Conservation (phyloP, 2,113 vertebrate species). For the Athene cunicularia region DNA sequence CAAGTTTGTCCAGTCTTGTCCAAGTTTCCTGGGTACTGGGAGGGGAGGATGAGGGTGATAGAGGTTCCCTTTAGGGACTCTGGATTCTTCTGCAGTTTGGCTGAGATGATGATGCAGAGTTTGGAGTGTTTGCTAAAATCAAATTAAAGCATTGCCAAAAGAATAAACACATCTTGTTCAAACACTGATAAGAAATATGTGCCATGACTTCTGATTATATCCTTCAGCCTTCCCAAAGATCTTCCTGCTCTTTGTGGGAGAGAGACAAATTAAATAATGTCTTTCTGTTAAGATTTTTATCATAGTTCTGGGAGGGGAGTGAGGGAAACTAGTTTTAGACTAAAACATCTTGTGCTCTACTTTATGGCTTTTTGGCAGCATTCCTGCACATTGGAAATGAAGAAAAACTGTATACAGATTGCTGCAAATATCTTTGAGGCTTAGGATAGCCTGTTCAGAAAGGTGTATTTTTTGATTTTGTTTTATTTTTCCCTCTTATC, state of each 20-base stretch:
- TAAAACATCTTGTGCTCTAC: background rate
- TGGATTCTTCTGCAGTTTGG: background rate
- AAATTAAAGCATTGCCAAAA: conserved; percentile 12
- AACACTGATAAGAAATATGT: conserved; percentile 33
- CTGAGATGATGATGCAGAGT: background rate
- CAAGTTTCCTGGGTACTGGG: background rate
- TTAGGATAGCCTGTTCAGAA: background rate
- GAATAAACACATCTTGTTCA: conserved; percentile 7
- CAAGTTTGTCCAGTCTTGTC: background rate
- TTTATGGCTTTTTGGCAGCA: background rate
- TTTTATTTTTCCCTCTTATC: background rate
- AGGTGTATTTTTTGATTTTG: background rate
- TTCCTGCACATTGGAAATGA: background rate
- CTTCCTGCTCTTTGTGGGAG: conserved; percentile 5
- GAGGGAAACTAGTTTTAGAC: background rate
- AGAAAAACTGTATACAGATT: background rate
- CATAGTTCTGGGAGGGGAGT: background rate
- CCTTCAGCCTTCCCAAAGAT: background rate
- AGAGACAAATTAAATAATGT: background rate
- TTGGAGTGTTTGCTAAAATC: conserved; percentile 24
- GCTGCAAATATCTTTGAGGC: background rate
- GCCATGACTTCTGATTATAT: background rate
- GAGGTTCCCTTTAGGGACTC: background rate
- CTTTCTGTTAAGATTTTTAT: conserved; percentile 48
- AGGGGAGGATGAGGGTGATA: background rate